Base-by-base conservation (phyloP, 2,113 vertebrate species). In the Psophia crepitans region DNA sequence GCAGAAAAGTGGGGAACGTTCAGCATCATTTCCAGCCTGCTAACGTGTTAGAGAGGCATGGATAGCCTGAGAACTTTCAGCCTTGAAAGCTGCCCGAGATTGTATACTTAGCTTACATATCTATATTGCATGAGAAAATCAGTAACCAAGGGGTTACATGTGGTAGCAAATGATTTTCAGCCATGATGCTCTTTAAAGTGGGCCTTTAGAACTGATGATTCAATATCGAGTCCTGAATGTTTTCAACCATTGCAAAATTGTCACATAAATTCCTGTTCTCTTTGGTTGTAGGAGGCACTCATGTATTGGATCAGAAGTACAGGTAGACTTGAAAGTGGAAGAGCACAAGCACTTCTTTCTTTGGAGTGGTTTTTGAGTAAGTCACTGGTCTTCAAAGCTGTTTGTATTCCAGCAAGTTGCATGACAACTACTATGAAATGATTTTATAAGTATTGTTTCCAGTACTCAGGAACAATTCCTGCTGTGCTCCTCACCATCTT, bases 391-490 rank as follows among this genome's bases (percentile, higher is more conserved):
- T 94, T 90, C 83, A 77, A 82, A 86, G 79, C 26, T 86, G 63
- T 73, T 87, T 61, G 12, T 49, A 57, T 70, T 90, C 58, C 70
- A 79, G 21, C 27, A 87, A 95, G 75, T 13, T 35, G 37, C 7
- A 3, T n/a, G 92, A 56, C 58, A 87, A 41, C 44, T 57, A 68
- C 87, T 68, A 43, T 56, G 60, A 95, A 96, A 28, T 69, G 87
- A 91, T 90, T 93, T 96, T 93, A 2, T 58, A 66, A 90, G 54
- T 65, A 90, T 93, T 96, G 79, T 93, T 95, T 92, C 75, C 87
- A 92, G 85, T 58, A 43, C 58, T 66, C 75, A 83, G 75, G 84
- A 94, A 83, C 70, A 54, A 76, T 73, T 87, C 87, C 74, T 69
- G 85, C 93, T 89, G 74, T 83, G 69, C 61, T 95, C 30, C 61